Evolutionary conservation across 2,888 invertebrate species (phyloP), one percentile per base, ranked within the genome.

Genomic region (Sabatieria punctata): DNA sequence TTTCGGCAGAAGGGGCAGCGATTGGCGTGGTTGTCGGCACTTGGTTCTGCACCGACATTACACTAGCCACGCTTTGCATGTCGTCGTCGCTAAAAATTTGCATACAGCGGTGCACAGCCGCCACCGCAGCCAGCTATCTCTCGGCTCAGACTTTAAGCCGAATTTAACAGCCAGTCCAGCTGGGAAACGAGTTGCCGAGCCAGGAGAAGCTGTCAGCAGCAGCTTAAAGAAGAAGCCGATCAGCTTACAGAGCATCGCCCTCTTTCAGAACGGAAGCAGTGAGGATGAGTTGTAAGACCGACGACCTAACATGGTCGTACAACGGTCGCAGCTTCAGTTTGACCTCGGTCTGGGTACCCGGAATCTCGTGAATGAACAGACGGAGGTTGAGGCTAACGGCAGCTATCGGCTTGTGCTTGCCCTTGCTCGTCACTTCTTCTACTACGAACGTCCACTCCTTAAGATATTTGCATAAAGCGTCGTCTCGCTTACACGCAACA

Each of bases 401-500:
- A 1, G 63, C 63, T 6, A 63, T 50, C 4, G 60, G 55, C 38
- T 52, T 51, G 18, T 50, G 41, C 41, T 56, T 54, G 35, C 57
- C 57, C 47, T 58, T 60, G 23, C 47, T 42, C 23, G 49, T 52
- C 18, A 62, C 44, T 41, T 59, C 60, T 46, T 63, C 61, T 8
- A 63, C 53, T 4, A 62, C 54, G 11, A 63, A 54, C 25, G 60
- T 58, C 63, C 63, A 63, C 50, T 63, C 60, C 57, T 59, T 39
- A 21, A 51, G 35, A 30, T n/a, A n/a, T n/a, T n/a, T n/a, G n/a
- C n/a, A n/a, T n/a, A n/a, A n/a, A n/a, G n/a, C n/a, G n/a, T n/a
- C n/a, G n/a, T n/a, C n/a, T n/a, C n/a, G n/a, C n/a, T n/a, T n/a
- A n/a, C n/a, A n/a, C n/a, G n/a, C n/a, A n/a, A n/a, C n/a, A n/a